phyloP scores from a whole-genome alignment of 1,140 invertebrate species.

The Camponotus floridanus region DNA sequence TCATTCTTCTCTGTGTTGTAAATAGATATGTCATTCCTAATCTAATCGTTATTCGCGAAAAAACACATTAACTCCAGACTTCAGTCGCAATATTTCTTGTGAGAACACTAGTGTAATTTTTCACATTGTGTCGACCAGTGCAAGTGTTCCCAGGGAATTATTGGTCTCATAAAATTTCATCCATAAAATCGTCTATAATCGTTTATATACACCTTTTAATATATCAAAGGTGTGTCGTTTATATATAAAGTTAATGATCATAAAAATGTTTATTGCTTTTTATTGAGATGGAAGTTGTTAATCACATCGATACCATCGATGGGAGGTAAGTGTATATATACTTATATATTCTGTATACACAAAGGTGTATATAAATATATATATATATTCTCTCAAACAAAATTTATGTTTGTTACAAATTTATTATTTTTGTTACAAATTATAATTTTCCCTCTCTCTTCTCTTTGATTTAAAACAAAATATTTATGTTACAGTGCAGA shows the following conservation, averaged over 20 bases:
- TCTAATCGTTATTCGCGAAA: no score
- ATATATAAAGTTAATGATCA: neutral
- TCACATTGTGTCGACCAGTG: neutral
- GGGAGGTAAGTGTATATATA: slow-evolving; percentile 56
- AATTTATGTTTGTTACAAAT: neutral
- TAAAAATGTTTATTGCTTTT: neutral
- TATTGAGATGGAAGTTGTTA: slow-evolving; percentile 64
- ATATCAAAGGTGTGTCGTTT: neutral
- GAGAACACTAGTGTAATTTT: no score
- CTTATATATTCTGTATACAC: no score
- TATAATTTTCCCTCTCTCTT: neutral
- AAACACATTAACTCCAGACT: no score
- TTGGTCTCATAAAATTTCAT: neutral
- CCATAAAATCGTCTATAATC: neutral
- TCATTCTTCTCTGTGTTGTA: no score
- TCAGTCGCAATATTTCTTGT: no score
- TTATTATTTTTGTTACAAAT: neutral
- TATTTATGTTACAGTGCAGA: slow-evolving; percentile 61
- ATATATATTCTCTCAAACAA: no score
- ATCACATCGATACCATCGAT: slow-evolving; percentile 50
- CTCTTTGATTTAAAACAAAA: neutral
- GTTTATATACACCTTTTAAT: neutral
- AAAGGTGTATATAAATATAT: no score
- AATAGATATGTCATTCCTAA: no score
- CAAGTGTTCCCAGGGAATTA: neutral